These are phyloP conservation scores for Meliscaeva auricollis DNA, from an alignment of 2,888 invertebrate genomes.

Conservation along the genomic window DNA sequence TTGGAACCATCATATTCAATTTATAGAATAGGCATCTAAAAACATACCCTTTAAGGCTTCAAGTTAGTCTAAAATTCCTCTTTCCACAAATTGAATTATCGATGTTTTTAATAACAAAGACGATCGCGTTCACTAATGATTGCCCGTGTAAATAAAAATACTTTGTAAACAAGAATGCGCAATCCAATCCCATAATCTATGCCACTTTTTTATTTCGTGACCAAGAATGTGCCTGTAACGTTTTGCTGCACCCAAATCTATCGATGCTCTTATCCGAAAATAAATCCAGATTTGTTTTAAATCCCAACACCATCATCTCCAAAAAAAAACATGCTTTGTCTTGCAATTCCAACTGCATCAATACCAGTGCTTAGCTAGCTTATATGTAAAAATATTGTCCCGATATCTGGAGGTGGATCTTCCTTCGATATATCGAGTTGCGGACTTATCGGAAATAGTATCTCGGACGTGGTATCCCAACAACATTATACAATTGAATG, in stretches of 20 bases:
- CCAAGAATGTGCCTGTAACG: neutral
- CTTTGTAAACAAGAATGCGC: neutral
- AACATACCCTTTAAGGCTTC: too few species aligned
- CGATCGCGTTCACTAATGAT: neutral
- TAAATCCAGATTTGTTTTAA: constrained; percentile 16
- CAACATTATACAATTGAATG: constrained; percentile 41
- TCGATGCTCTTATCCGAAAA: constrained; percentile 16
- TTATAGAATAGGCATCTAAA: too few species aligned
- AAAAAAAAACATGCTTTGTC: neutral
- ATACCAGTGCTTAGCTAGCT: neutral
- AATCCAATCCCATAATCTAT: neutral
- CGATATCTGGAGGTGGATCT: constrained; percentile 36
- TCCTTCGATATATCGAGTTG: constrained; percentile 46
- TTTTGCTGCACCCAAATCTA: constrained; percentile 22
- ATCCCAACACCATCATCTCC: constrained; percentile 19
- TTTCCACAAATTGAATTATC: too few species aligned
- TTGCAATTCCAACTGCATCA: constrained; percentile 10
- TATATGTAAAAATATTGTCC: constrained; percentile 18
- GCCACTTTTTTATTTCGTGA: neutral
- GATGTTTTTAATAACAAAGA: too few species aligned
- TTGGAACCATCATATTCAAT: too few species aligned
- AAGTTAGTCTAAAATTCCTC: too few species aligned
- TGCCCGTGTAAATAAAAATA: constrained; percentile 16
- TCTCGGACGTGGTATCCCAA: constrained; percentile 18
- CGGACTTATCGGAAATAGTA: constrained; percentile 55